These are phyloP conservation scores for Paramormyrops hopkinsi DNA, from an alignment of 2,797 vertebrate species.

Conservation along the genomic window DNA sequence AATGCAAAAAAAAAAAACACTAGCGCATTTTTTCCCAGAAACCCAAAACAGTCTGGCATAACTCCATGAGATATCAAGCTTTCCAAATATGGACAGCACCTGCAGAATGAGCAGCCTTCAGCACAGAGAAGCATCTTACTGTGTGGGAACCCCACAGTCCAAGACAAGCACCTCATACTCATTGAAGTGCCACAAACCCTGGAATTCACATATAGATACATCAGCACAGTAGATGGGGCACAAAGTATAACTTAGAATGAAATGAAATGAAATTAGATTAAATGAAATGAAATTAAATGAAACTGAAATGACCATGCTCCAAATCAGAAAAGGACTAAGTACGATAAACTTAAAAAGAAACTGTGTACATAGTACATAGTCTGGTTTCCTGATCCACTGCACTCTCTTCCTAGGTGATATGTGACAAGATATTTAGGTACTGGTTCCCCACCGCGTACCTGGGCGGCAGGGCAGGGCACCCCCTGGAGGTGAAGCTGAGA, in stretches of 20 bases:
- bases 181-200: neutral
- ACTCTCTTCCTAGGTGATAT: slow-evolving; percentile 72
- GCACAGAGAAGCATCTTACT: neutral
- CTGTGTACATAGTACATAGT: neutral
- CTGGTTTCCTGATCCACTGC: neutral
- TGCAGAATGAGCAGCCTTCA: neutral
- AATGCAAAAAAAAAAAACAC: neutral
- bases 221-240: neutral
- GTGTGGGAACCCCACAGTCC: neutral
- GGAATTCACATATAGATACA: neutral
- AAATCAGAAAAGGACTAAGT: neutral
- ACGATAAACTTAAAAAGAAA: neutral
- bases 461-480: slow-evolving; percentile 52
- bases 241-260: neutral
- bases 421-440: slow-evolving; percentile 89
- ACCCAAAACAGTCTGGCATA: neutral
- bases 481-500: slow-evolving; percentile 74
- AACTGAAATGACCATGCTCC: neutral
- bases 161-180: neutral
- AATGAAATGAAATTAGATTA: neutral
- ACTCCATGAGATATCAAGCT: neutral
- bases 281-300: neutral
- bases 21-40: neutral
- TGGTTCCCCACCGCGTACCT: slow-evolving; percentile 76
- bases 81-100: neutral